These are phyloP conservation scores for Ispidina picta DNA, from an alignment of 2,797 vertebrate species.

Conservation along the genomic window DNA sequence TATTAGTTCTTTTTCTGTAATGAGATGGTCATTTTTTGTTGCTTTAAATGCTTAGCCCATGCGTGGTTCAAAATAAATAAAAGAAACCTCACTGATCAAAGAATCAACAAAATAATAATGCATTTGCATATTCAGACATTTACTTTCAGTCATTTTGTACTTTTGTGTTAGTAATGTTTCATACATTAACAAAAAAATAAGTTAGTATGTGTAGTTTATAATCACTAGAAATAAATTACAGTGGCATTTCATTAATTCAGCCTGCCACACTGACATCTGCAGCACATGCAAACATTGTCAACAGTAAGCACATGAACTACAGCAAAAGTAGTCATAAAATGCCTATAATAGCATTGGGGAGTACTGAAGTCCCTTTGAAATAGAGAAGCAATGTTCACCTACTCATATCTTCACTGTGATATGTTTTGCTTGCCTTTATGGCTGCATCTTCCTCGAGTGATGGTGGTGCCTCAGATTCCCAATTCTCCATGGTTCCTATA, in stretches of 20 bases:
- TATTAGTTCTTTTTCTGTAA: not conserved
- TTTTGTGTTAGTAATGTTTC: too few relatives aligned
- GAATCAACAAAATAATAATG: not conserved
- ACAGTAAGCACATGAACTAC: not conserved
- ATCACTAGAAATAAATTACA: not conserved
- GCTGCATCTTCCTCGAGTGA: not conserved
- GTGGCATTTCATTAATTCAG: not conserved
- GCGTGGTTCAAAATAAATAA: not conserved
- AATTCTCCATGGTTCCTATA: constrained; percentile 58
- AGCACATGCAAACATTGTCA: not conserved
- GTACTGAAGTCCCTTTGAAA: not conserved
- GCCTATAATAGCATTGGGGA: not conserved
- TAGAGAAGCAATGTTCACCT: not conserved
- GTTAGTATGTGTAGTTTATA: not conserved
- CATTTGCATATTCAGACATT: not conserved
- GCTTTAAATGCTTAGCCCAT: not conserved
- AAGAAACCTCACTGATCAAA: not conserved
- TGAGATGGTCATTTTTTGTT: not conserved
- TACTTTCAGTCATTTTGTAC: too few relatives aligned
- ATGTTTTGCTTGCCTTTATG: not conserved
- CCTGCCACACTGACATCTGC: not conserved
- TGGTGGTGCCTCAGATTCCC: constrained; percentile 19
- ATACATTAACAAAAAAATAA: too few relatives aligned
- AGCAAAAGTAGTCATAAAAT: not conserved
- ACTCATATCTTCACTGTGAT: constrained; percentile 2